Percentiles rank a stretch among this genome's conserved stretches.
Evolutionary conservation across 2,113 vertebrate species (phyloP).

Genomic region (Aspiorhynchus laticeps): DNA sequence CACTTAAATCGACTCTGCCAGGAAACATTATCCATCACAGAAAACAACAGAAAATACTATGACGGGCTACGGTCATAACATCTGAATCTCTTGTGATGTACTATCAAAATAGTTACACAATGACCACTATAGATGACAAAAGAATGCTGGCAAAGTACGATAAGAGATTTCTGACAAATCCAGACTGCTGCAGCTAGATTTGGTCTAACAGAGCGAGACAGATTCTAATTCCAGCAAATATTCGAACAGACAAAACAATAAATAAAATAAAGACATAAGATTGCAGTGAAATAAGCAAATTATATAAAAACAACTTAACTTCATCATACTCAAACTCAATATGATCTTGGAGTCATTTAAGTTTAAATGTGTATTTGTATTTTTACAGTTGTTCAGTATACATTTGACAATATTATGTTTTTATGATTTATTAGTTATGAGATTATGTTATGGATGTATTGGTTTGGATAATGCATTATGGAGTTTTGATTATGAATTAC

Average conservation of each 20-base stretch:
- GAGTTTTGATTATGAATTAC: not conserved
- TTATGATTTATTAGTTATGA: not conserved
- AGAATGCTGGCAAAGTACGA: not conserved
- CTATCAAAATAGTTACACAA: conserved; percentile 11
- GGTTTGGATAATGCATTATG: not conserved
- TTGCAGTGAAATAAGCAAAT: not conserved
- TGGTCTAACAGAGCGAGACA: not conserved
- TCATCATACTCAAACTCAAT: not conserved
- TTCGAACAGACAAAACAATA: not conserved
- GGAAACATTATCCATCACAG: not conserved
- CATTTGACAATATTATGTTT: not conserved
- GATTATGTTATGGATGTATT: not conserved
- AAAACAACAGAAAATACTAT: not conserved
- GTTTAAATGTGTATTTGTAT: not conserved
- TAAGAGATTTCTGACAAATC: not conserved
- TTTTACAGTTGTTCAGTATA: not conserved
- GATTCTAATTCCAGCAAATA: not conserved
- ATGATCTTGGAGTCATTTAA: not conserved
- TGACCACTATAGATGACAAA: conserved; percentile 1
- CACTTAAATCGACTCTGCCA: not conserved
- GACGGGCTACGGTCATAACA: not conserved
- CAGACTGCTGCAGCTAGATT: not conserved
- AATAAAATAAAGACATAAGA: not conserved
- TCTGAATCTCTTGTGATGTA: not conserved
- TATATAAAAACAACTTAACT: not conserved